These are phyloP conservation scores for Pagrus major DNA, from an alignment of 2,113 vertebrate species.

Conservation along the genomic window DNA sequence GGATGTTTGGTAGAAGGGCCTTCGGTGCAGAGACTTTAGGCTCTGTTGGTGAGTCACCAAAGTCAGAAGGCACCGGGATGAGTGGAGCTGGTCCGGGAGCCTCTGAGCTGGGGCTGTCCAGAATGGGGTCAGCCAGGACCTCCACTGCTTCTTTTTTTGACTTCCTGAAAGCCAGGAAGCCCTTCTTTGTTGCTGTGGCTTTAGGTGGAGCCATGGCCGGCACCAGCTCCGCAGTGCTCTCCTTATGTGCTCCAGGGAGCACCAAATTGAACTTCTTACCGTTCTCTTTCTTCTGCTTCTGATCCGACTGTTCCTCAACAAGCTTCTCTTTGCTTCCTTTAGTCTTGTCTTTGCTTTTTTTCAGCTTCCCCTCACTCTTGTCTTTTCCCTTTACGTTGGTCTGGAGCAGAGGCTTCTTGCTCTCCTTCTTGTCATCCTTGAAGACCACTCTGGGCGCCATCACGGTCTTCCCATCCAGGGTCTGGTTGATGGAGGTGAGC, in stretches of 20 bases:
- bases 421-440: constrained; percentile 76
- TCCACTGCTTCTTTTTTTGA: constrained; percentile 8
- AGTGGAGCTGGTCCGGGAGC: constrained; percentile 38
- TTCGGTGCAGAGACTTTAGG: constrained; percentile 7
- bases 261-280: constrained; percentile 31
- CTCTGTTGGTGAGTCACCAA: background rate
- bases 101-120: constrained; percentile 43
- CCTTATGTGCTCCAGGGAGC: constrained; percentile 19
- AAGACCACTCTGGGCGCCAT: constrained; percentile 79
- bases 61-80: constrained; percentile 38
- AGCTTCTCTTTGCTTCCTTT: constrained; percentile 55
- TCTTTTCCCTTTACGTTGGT: constrained; percentile 46
- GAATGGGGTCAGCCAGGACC: constrained; percentile 28
- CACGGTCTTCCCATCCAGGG: constrained; percentile 29
- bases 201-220: constrained; percentile 53
- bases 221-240: constrained; percentile 47
- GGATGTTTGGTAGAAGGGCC: constrained; percentile 13
- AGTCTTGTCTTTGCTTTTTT: constrained; percentile 57
- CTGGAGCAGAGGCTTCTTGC: constrained; percentile 56
- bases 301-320: background rate
- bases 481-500: constrained; percentile 75
- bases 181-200: constrained; percentile 64
- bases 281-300: constrained; percentile 71
- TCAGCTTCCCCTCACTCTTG: constrained; percentile 54
- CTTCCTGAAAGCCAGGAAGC: constrained; percentile 56